Evolutionary conservation across 1,140 invertebrate genomes (phyloP).

Genomic region (Delia radicum): DNA sequence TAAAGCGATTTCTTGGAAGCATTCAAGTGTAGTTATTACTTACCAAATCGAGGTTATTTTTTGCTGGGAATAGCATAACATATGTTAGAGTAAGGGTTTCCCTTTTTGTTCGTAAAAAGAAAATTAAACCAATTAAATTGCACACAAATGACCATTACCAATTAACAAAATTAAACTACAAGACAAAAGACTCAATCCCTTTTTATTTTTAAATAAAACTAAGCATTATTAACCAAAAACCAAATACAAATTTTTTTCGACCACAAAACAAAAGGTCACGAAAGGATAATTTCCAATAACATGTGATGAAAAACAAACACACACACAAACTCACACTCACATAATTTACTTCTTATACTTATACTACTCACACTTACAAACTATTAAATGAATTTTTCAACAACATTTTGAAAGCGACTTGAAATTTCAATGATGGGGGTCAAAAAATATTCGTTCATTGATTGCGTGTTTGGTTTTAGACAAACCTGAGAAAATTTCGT

Average conservation of each 20-base stretch:
- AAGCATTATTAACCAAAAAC: neutral
- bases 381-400: neutral
- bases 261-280: slow-evolving; percentile 14
- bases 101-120: neutral
- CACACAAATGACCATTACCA: slow-evolving; percentile 8
- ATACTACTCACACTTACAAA: neutral
- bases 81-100: slow-evolving; percentile 14
- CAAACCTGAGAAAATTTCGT: neutral
- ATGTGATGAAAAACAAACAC: slow-evolving; percentile 6
- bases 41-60: too few species aligned
- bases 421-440: neutral
- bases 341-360: too few species aligned
- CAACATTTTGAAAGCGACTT: neutral
- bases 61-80: too few species aligned
- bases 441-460: neutral
- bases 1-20: neutral
- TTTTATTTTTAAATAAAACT: neutral
- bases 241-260: neutral
- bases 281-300: slow-evolving; percentile 15
- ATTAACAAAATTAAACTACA: slow-evolving; percentile 15
- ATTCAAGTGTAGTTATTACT: too few species aligned
- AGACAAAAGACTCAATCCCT: neutral
- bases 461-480: neutral
- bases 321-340: neutral
- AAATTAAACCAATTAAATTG: slow-evolving; percentile 19